Base-by-base conservation (phyloP, 2,888 invertebrate genomes). In the Clostera curtula region DNA sequence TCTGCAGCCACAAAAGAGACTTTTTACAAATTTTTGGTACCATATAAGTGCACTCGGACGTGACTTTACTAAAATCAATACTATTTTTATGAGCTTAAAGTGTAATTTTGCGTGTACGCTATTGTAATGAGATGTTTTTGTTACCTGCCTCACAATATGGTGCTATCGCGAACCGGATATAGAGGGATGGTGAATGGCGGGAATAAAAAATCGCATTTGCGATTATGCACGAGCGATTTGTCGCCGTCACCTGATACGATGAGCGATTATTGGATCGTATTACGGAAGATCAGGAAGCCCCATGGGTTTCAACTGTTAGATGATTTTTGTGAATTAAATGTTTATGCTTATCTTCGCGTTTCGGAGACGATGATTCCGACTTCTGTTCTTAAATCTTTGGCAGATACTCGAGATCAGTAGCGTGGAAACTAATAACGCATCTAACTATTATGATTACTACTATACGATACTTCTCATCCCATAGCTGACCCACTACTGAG, bases 151-250 rank as follows among this genome's bases (percentile, higher is more conserved):
- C 47, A 72, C 77, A 80, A 76, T 75, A 75, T 72, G 73, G 61
- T 59, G 50, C 50, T 40, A 47, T 40, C 28, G 54, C 54, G 44
- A 58, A 66, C 80, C 80, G 83, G 83, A 83, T 76, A 77, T 82
- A 74, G 62, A 49, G 49, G 51, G 57, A 61, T 58, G 56, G 59
- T 68, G 66, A 73, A 76, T 68, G 60, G 69, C 19, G 33, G 37
- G 50, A 54, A 63, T 67, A 69, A 70, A 79, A 75, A 77, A 74
- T 55, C 51, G 51, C 65, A 77, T 77, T 79, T 76, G 73, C 73
- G 68, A 82, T 77, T 77, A 79, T 80, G 68, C 71, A 80, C 76
- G 71, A 77, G 64, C 74, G 72, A 79, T 80, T 80, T 77, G 74
- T 74, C 70, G 53, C 49, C 54, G 80, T 71, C 73, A 83, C 59